Conservation (phyloP, 64 coral and sea anemone species). For the Actinia equina region DNA sequence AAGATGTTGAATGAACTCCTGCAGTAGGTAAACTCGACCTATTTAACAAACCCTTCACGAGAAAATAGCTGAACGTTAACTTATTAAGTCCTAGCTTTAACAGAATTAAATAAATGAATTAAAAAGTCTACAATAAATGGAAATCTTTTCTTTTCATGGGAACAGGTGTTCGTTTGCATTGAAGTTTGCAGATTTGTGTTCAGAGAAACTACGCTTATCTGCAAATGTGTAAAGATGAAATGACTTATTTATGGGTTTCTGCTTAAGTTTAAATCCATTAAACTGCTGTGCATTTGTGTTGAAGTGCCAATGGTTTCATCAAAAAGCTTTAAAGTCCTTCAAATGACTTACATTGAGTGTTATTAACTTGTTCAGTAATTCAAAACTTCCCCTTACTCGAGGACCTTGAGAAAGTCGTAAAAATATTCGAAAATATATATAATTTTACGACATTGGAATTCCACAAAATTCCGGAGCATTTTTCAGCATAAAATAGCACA, state of each 20-base stretch:
- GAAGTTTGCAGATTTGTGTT: neutral
- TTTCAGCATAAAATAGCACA: neutral
- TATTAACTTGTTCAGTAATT: neutral
- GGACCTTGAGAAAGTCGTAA: too few species aligned
- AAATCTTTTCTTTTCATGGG: neutral
- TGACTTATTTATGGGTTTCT: neutral
- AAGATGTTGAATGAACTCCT: too few species aligned
- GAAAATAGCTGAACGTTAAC: neutral
- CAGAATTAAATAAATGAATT: neutral
- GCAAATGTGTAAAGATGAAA: neutral
- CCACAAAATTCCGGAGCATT: neutral
- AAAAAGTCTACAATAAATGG: neutral
- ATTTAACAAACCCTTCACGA: neutral
- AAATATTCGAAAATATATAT: too few species aligned
- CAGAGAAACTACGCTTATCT: neutral
- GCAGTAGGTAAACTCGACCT: too few species aligned
- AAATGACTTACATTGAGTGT: neutral
- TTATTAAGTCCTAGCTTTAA: neutral
- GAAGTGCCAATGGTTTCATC: neutral
- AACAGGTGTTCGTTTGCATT: neutral
- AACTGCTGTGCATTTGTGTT: neutral
- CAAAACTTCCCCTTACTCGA: too few species aligned
- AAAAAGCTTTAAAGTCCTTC: neutral
- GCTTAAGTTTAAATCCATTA: neutral
- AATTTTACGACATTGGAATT: too few species aligned